Evolutionary conservation across 2,113 vertebrate species (phyloP), one percentile per base, ranked within the genome.

Genomic region (Romanogobio albipinnatus): DNA sequence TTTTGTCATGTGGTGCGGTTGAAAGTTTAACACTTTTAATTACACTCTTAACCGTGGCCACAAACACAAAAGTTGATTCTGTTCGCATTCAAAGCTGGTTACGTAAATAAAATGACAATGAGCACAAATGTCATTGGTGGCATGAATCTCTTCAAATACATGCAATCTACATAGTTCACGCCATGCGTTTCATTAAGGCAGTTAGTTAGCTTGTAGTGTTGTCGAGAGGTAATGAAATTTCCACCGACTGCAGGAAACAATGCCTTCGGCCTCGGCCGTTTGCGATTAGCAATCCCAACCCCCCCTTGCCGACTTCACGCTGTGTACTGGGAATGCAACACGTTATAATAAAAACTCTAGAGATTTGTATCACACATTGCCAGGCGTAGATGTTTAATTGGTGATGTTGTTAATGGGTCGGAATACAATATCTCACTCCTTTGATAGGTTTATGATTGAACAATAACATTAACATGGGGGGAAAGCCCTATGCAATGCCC

Each of bases 151-250:
- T 53, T 76, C 68, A 59, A 36, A 73, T 58, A 92, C 91, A 86
- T 89, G 87, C 89, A 90, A 91, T 88, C 82, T 71, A 90, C 92
- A 87, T 87, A 82, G 88, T 86, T 78, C 74, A 51, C 88, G 86
- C 90, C 88, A 85, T 93, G 91, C 90, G 47, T 91, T 90, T 39
- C 91, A 91, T 92, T 89, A 89, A 91, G 89, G 88, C 93, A 90
- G 90, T 94, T 93, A 92, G 92, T 93, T 92, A 89, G 89, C 93
- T 91, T 88, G 92, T 90, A 88, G 90, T 59, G 88, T 89, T 86
- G 90, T 88, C 91, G 90, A 90, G 91, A 93, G 90, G 92, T 93
- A 94, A 94, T 94, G 93, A 92, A 89, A 94, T 94, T 94, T 94
- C 90, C 93, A 92, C 91, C 81, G 92, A 92, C 90, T 92, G 93